Evolutionary conservation across 1,140 invertebrate species (phyloP).

Genomic region (Drosophila suzukii): DNA sequence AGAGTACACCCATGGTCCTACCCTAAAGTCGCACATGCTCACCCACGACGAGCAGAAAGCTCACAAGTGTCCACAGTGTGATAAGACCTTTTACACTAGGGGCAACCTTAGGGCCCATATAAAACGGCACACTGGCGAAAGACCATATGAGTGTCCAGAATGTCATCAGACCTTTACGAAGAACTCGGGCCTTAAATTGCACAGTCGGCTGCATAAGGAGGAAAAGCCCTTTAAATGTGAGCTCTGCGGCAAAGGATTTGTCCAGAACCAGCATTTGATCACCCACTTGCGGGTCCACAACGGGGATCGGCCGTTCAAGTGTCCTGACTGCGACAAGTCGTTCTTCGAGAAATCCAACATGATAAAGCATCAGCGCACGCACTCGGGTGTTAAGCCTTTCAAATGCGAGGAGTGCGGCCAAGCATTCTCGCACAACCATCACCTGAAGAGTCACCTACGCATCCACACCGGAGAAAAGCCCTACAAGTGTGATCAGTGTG

Average conservation of each 20-base stretch:
- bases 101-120: conserved; percentile 24
- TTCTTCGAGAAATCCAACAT: conserved; percentile 54
- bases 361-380: conserved; percentile 43
- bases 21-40: conserved; percentile 25
- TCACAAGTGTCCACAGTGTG: conserved; percentile 29
- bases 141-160: conserved; percentile 29
- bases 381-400: conserved; percentile 34
- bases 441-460: conserved; percentile 36
- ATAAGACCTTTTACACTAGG: conserved; percentile 24
- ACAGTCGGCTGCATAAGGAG: conserved; percentile 33
- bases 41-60: conserved; percentile 34
- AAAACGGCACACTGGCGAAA: conserved; percentile 27
- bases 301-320: conserved; percentile 41
- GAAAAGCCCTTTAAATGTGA: conserved; percentile 38
- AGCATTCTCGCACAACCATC: conserved; percentile 38
- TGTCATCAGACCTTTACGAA: conserved; percentile 33
- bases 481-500: conserved; percentile 35
- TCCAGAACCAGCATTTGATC: conserved; percentile 37
- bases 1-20: conserved; percentile 24
- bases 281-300: conserved; percentile 43
- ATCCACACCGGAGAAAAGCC: conserved; percentile 49
- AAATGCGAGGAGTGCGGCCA: conserved; percentile 37
- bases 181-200: conserved; percentile 35
- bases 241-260: conserved; percentile 28
- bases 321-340: conserved; percentile 43